phyloP scores from a whole-genome alignment of 2,888 invertebrate species.

The Operophtera brumata region DNA sequence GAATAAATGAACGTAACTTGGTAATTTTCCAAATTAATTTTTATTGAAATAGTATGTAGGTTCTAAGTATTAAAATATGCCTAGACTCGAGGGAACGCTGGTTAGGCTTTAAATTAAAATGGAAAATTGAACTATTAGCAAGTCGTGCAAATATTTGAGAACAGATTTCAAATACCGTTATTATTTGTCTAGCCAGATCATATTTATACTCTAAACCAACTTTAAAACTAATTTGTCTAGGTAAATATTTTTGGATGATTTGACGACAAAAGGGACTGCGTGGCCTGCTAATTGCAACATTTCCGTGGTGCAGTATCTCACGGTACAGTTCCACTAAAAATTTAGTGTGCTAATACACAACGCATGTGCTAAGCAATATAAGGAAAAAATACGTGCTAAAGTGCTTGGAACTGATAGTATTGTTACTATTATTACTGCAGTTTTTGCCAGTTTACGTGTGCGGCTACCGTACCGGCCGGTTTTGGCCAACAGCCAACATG shows the following conservation, averaged over 20 bases:
- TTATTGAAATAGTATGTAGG: background rate
- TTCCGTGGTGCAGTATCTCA: too few relatives aligned
- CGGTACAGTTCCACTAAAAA: slow-evolving; percentile 8
- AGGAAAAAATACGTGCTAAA: slow-evolving; percentile 33
- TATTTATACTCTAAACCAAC: too few relatives aligned
- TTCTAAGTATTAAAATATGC: slow-evolving; percentile 2
- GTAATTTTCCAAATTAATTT: background rate
- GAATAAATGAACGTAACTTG: background rate
- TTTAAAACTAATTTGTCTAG: too few relatives aligned
- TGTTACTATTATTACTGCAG: slow-evolving; percentile 38
- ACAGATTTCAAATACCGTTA: slow-evolving; percentile 1
- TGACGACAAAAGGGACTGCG: too few relatives aligned
- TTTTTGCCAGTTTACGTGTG: slow-evolving; percentile 51
- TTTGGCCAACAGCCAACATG: slow-evolving; percentile 53
- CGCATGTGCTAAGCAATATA: slow-evolving; percentile 30
- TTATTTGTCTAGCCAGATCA: background rate
- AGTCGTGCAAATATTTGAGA: slow-evolving; percentile 11
- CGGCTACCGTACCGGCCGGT: slow-evolving; percentile 45
- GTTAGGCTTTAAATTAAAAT: slow-evolving; percentile 7
- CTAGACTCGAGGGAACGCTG: slow-evolving; percentile 1
- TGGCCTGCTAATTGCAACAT: too few relatives aligned
- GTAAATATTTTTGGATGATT: too few relatives aligned
- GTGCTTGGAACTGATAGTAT: slow-evolving; percentile 36
- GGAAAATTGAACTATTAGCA: slow-evolving; percentile 20
- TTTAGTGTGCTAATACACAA: slow-evolving; percentile 27